Base-by-base conservation (phyloP, 2,113 vertebrate species). In the Eclectus roratus region DNA sequence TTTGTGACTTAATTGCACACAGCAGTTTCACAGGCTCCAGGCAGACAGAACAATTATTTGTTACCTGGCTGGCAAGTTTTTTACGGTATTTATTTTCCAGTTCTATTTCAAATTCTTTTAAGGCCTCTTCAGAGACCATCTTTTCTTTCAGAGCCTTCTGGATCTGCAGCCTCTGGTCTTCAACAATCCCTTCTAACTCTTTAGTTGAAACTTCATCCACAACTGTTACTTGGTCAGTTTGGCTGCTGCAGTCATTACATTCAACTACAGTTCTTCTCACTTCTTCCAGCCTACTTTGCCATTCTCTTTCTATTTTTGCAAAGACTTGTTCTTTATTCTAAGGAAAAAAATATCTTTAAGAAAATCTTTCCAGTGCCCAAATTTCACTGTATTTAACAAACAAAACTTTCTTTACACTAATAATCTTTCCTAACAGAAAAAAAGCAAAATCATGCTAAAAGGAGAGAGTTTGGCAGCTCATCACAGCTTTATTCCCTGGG, bases 31-130 rank as follows among this genome's bases (percentile, higher is more conserved):
- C 14, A 79, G 44, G 61, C 10, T 85, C 92, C 85, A 83, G 53
- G 49, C 27, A 41, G 21, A 80, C 2, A 71, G 53, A 63, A 89
- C 9, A 81, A 31, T n/a, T 80, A 49, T 83, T 76, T 41, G 41
- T 96, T 92, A 99, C 99, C 99, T 99, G 98, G 76, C 96, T 98
- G 68, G 98, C 85, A 93, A 99, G 95, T 64, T 97, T 98, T 79
- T 99, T 97, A 92, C 61, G 92, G 90, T 98, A 97, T 88, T 98
- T 98, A 85, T 98, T 96, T 49, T 98, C 98, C 80, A 98, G 81
- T 71, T 98, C 98, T 74, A 95, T 93, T 96, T 98, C 97, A 6
- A 93, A 66, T 56, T 97, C 96, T 95, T 97, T 98, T 86, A 97
- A 93, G 25, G 94, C 96, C 83, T 98, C 97, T 72, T 96, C 97